Conservation (phyloP, 2,113 vertebrate species). For the Okapia johnstoni region DNA sequence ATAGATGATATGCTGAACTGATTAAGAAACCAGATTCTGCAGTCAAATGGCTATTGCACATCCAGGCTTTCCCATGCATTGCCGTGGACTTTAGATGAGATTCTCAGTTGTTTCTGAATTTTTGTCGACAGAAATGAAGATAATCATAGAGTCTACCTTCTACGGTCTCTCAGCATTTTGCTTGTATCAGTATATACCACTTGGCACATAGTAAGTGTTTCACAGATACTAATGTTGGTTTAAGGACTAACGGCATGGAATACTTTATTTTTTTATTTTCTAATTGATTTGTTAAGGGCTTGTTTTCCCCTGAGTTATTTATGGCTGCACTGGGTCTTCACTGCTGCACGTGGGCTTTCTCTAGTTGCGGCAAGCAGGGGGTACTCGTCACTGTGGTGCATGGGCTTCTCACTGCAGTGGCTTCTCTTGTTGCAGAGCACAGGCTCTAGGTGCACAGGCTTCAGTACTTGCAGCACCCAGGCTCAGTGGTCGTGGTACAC, state of each 20-base stretch:
- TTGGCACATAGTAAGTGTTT: neutral
- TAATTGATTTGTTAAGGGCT: neutral
- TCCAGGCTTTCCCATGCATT: neutral
- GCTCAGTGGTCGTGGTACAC: neutral
- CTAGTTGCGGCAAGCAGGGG: neutral
- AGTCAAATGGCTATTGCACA: neutral
- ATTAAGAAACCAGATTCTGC: neutral
- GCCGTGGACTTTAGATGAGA: neutral
- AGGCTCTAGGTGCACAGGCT: accelerated
- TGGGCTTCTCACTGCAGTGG: accelerated
- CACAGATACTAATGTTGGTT: neutral
- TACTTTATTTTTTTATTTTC: neutral
- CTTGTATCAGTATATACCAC: neutral
- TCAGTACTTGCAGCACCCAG: neutral
- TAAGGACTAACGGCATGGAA: neutral
- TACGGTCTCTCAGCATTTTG: neutral
- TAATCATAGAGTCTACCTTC: neutral
- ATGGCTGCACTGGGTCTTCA: neutral
- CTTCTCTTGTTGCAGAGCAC: neutral
- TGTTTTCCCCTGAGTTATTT: neutral
- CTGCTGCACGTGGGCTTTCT: neutral
- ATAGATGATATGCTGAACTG: neutral
- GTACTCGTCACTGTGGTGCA: accelerated
- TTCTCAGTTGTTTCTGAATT: neutral
- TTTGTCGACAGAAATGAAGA: neutral